phyloP scores from a whole-genome alignment of 2,113 vertebrate genomes.

The Lathamus discolor region DNA sequence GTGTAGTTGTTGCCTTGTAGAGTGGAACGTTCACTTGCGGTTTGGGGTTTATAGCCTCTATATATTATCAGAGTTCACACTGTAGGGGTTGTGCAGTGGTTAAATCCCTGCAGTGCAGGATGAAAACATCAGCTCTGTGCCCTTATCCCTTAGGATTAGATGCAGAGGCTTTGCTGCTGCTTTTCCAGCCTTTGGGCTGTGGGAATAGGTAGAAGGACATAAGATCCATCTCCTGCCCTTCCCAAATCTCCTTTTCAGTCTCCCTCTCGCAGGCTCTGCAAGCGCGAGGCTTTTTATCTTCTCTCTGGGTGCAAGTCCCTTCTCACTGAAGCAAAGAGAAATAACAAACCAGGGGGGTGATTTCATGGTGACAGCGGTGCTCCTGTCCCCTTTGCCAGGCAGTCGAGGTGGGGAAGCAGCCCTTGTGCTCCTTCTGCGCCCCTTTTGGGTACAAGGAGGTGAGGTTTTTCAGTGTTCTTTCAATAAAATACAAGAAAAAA shows the following conservation, averaged over 20 bases:
- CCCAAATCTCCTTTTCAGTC: neutral
- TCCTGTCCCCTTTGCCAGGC: neutral
- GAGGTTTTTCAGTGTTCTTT: neutral
- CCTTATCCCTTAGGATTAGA: neutral
- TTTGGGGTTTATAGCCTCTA: neutral
- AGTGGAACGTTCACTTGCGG: accelerated
- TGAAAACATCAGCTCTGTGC: accelerated
- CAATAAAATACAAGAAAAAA: neutral
- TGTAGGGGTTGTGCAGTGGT: neutral
- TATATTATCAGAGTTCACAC: accelerated
- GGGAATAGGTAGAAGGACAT: neutral
- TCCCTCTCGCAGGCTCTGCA: neutral
- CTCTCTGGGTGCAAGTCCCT: neutral
- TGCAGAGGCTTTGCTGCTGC: neutral
- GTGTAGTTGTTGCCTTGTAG: neutral
- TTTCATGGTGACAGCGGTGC: neutral
- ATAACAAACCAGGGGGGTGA: neutral
- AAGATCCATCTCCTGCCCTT: neutral
- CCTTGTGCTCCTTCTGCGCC: neutral
- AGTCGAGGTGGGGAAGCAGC: neutral
- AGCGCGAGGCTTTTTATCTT: accelerated
- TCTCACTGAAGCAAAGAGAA: neutral
- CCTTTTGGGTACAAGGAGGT: neutral
- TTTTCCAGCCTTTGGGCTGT: neutral
- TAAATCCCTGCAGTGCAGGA: neutral